Evolutionary conservation across 1,140 invertebrate genomes (phyloP), one percentile per base, ranked within the genome.

Genomic region (Trialeurodes vaporariorum): DNA sequence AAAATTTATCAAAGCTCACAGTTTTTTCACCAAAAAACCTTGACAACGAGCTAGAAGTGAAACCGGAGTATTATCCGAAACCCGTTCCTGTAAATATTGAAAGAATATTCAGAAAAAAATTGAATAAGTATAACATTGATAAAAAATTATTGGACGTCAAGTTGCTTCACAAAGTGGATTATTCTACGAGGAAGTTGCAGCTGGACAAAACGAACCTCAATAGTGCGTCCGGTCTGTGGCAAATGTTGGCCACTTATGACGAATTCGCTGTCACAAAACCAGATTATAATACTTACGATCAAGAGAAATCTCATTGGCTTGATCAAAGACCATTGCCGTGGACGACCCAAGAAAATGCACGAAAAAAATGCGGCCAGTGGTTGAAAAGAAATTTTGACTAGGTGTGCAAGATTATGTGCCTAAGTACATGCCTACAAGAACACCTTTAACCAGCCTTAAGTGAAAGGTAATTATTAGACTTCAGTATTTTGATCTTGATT

Each of bases 301-400:
- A n/a, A n/a, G 34, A 49, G 34, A 49, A 49, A 49, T 49, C 5
- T 49, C 34, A 49, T 17, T 49, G 34, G 34, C 34, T 49, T 17
- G 34, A 49, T 49, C 34, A 49, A 49, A 49, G 34, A 49, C 34
- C 34, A 17, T 49, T 49, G 17, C 34, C 34, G 17, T 49, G 34
- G 34, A 49, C 17, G 5, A 49, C 17, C 17, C 34, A 49, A 49
- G 34, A 49, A 17, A 49, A 49, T 49, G 5, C 34, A 5, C 5
- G 34, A 49, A 49, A 49, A 17, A 49, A 49, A 49, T 49, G 34
- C 34, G 34, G 5, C 17, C 34, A 49, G 17, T 49, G 34, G 34
- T 61, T 61, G 60, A 25, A 5, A 5, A 61, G 22, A 61, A 61
- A 61, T 61, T 61, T 61, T 25, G 60, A 61, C n/a, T n/a, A n/a